Evolutionary conservation across 2,113 vertebrate genomes (phyloP).

Genomic region (Natator depressus): DNA sequence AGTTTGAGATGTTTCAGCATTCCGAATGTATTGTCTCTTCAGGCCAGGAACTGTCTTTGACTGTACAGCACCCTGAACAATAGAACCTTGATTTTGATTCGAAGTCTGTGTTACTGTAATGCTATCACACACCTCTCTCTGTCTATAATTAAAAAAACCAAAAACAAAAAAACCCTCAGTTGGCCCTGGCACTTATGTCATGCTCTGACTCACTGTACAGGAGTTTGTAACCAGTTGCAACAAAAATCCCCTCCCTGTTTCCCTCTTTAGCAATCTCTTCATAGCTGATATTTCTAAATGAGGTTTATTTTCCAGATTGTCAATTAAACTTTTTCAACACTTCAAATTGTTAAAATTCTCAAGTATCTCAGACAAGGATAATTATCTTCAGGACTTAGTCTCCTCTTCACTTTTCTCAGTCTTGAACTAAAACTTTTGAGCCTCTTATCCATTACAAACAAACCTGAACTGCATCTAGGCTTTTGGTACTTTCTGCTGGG

Average conservation of each 20-base stretch:
- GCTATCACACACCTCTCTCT: too few relatives aligned
- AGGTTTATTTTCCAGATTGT: not conserved
- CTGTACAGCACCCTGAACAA: not conserved
- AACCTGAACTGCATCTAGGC: not conserved
- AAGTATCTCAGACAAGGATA: not conserved
- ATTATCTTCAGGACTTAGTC: not conserved
- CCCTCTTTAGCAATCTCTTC: not conserved
- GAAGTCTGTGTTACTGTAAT: not conserved
- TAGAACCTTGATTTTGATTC: not conserved
- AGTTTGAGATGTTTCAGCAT: not conserved
- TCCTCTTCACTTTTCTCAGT: not conserved
- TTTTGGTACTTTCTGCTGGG: not conserved
- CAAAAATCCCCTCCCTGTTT: not conserved
- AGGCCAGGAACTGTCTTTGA: not conserved
- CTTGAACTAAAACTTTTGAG: not conserved
- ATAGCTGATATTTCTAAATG: not conserved
- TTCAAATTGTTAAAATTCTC: not conserved
- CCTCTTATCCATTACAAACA: not conserved
- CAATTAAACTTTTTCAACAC: not conserved
- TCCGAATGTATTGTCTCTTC: not conserved
- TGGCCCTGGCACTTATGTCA: not conserved
- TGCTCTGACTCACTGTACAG: not conserved
- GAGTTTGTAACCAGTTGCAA: constrained; percentile 12
- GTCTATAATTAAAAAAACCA: too few relatives aligned
- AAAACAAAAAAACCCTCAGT: not conserved